Base-by-base conservation (phyloP, 1,140 invertebrate genomes). In the Brachionus manjavacas region DNA sequence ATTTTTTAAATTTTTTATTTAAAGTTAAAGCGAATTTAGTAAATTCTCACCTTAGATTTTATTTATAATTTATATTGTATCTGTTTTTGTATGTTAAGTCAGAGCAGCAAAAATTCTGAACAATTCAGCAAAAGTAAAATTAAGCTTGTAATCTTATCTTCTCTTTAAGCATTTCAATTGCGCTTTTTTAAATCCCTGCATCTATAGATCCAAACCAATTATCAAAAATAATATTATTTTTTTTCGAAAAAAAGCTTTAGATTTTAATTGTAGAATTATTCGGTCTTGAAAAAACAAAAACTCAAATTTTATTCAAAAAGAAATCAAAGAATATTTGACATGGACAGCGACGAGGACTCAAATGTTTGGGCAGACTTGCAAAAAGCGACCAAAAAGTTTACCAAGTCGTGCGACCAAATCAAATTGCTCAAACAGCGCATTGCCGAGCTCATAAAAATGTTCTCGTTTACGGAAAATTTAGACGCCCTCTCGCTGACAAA, bases 371-470 rank as follows among this genome's bases (percentile, higher is more conserved):
- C 14, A n/a, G 52, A 60, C 8, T 20, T 60, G 52, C n/a, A 60
- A 23, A 60, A 81, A 20, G 79, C 79, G 35, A 64, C 79, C 12
- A 81, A 81, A 81, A 81, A 81, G 23, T 81, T 81, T 46, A 39
- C 64, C 31, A 81, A 81, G 43, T 52, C 79, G 25, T 81, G 79
- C 31, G 64, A 81, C 64, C 79, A 81, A 16, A 81, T 81, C 28
- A 81, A 81, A 64, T 12, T 81, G 31, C 35, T 81, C 4, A 81
- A 68, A 23, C 52, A 81, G 23, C 49, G 79, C 8, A 81, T 81
- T 16, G 52, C 79, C 31, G 79, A 81, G 60, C 41, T 81, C 12
- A 68, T 81, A 60, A 68, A 60, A 81, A 64, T 81, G 79, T 81
- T 81, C 31, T 64, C 52, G 2, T 64, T 49, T 4, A 49, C 72